Conservation (phyloP, 2,797 vertebrate species). For the Semotilus atromaculatus region DNA sequence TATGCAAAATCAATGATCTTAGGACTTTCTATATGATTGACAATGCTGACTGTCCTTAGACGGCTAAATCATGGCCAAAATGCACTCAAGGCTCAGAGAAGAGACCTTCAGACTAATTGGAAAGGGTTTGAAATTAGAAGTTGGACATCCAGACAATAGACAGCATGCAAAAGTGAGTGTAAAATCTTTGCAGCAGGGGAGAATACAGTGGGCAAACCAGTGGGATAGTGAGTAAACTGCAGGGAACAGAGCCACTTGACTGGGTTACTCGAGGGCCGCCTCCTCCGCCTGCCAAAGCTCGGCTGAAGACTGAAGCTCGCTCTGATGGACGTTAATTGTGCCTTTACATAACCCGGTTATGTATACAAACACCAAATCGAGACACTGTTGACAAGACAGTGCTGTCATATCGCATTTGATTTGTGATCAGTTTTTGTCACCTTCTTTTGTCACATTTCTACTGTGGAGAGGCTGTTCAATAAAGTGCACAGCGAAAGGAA, state of each 20-base stretch:
- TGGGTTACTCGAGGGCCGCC: neutral
- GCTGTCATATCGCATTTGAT: neutral
- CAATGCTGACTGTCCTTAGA: neutral
- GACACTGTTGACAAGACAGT: constrained; percentile 8
- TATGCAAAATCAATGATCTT: neutral
- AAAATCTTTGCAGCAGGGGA: neutral
- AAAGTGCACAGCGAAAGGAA: neutral
- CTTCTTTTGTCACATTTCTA: constrained; percentile 1
- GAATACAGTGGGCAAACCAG: constrained; percentile 2
- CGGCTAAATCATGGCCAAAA: neutral
- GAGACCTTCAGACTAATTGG: neutral
- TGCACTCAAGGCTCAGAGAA: neutral
- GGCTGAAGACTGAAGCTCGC: neutral
- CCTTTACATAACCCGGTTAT: constrained; percentile 2
- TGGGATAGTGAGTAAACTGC: constrained; percentile 26
- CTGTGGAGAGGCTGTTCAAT: neutral
- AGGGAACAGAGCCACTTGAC: constrained; percentile 18
- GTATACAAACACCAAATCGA: neutral
- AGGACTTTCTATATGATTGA: neutral
- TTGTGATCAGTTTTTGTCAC: neutral
- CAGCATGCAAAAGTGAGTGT: neutral
- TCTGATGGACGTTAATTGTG: neutral
- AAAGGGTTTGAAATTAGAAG: neutral
- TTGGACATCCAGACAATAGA: neutral
- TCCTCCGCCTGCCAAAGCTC: neutral